These are phyloP conservation scores for Umimayanthus kanabou DNA, from an alignment of 92 coral and sea anemone genomes.

Conservation along the genomic window DNA sequence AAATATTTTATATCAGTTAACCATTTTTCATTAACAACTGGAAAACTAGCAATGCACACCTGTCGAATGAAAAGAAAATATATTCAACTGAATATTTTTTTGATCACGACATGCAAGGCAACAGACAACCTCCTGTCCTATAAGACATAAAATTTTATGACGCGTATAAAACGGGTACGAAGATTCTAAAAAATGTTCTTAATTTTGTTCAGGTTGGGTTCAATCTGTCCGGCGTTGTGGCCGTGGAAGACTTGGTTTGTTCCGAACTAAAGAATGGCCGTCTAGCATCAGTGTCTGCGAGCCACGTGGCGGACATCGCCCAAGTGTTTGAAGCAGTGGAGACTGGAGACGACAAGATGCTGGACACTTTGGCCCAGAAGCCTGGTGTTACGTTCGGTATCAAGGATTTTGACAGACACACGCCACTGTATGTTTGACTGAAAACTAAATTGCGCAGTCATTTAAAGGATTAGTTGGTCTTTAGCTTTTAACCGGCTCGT, in stretches of 20 bases:
- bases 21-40: no score
- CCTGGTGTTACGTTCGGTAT: conserved; percentile 53
- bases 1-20: background rate
- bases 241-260: conserved; percentile 28
- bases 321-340: conserved; percentile 69
- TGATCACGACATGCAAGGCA: background rate
- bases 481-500: background rate
- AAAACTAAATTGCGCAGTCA: background rate
- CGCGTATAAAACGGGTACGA: background rate
- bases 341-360: conserved; percentile 63
- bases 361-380: conserved; percentile 59
- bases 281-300: conserved; percentile 36
- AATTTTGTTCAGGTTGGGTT: conserved; percentile 35
- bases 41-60: no score
- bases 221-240: conserved; percentile 14
- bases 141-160: no score
- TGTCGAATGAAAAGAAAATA: no score
- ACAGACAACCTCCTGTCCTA: background rate
- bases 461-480: background rate
- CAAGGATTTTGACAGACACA: conserved; percentile 82
- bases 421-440: conserved; percentile 76
- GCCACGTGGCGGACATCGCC: conserved; percentile 37
- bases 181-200: background rate
- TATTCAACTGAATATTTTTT: no score
- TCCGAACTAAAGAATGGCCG: conserved; percentile 1